Conservation (phyloP, 2,113 vertebrate species). For the Anseranas semipalmata region DNA sequence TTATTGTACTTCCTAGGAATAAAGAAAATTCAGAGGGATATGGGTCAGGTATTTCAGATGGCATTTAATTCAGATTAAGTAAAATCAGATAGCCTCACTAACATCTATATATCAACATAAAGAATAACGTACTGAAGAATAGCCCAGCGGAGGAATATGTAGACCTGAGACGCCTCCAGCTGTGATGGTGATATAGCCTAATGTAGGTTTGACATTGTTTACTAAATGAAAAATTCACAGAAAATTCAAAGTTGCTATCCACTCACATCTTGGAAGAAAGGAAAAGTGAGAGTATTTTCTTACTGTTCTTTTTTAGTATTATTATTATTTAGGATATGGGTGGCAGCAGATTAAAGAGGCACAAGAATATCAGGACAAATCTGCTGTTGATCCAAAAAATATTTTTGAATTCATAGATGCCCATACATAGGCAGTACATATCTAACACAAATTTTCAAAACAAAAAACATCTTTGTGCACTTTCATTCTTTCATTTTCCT, state of each 20-base stretch:
- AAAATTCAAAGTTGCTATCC: not conserved
- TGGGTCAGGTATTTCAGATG: not conserved
- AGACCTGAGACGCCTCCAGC: not conserved
- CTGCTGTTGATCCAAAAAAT: not conserved
- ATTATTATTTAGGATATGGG: not conserved
- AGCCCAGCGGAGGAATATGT: not conserved
- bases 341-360: not conserved
- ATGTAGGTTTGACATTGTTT: not conserved
- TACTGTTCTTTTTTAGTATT: not conserved
- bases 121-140: not conserved
- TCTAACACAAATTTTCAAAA: fast-evolving
- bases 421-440: not conserved
- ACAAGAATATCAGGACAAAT: not conserved
- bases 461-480: not conserved
- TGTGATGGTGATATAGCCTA: not conserved
- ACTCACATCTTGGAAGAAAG: not conserved
- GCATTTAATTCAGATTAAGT: not conserved
- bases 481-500: not conserved
- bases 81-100: not conserved
- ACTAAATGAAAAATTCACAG: not conserved
- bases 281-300: not conserved
- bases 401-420: not conserved
- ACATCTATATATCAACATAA: not conserved
- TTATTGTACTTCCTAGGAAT: not conserved
- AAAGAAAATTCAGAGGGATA: not conserved